phyloP scores from a whole-genome alignment of 2,888 invertebrate genomes.

The Coecobrya sp. region DNA sequence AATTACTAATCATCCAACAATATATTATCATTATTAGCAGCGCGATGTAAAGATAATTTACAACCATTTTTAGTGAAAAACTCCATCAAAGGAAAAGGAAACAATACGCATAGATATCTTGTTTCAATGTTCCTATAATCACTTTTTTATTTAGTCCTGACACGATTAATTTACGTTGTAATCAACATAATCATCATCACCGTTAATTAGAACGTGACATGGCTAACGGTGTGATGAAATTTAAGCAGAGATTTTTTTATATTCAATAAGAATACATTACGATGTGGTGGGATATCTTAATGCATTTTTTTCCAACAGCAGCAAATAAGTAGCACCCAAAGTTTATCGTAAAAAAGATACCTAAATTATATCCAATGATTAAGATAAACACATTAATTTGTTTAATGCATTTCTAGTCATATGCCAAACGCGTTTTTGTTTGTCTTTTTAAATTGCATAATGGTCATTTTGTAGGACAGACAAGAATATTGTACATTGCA shows the following conservation, averaged over 20 bases:
- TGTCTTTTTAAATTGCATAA: constrained; percentile 12
- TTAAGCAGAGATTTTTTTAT: not conserved
- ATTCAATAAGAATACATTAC: not conserved
- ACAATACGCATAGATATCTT: not conserved
- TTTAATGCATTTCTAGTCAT: constrained; percentile 61
- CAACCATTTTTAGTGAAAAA: constrained; percentile 38
- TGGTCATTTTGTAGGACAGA: not conserved
- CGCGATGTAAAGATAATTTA: constrained; percentile 41
- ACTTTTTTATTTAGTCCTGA: constrained; percentile 10
- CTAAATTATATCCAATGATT: constrained; percentile 5
- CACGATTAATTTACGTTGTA: constrained; percentile 24
- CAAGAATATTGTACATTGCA: not conserved
- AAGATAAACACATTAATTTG: constrained; percentile 68
- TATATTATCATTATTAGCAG: not conserved
- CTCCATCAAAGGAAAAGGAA: constrained; percentile 44
- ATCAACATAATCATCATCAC: not conserved
- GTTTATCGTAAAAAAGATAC: not conserved
- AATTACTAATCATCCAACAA: not conserved
- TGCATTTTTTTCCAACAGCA: not conserved
- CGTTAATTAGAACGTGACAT: constrained; percentile 65
- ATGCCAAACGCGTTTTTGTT: constrained; percentile 41
- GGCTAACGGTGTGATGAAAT: not conserved
- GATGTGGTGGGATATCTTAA: not conserved
- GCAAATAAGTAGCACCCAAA: not conserved
- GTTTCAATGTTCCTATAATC: not conserved